A percentile compares a stretch with the other conserved stretches of the same genome.
These are phyloP conservation scores for Phalera bucephala DNA, from an alignment of 2,888 invertebrate genomes.

Conservation along the genomic window DNA sequence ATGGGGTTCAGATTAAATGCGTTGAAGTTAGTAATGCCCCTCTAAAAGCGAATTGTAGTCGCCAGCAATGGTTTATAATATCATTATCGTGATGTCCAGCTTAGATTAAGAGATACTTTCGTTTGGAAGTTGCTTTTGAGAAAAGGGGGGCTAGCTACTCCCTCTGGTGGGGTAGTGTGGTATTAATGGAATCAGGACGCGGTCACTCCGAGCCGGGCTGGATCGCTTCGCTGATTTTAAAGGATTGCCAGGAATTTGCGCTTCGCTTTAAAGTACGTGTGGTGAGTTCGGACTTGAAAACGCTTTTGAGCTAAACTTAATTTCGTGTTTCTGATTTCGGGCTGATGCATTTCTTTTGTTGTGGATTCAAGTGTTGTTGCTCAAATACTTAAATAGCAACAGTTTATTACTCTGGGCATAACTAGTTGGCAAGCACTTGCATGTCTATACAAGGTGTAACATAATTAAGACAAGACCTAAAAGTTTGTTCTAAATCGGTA, in stretches of 20 bases:
- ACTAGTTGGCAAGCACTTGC: no score
- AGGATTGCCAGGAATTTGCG: constrained; percentile 60
- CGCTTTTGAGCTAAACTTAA: constrained; percentile 48
- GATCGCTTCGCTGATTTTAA: constrained; percentile 61
- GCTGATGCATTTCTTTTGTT: constrained; percentile 15
- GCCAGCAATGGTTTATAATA: constrained; percentile 70
- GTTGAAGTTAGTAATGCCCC: constrained; percentile 66
- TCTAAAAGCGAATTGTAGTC: constrained; percentile 77
- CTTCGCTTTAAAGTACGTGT: constrained; percentile 50
- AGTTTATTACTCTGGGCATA: no score
- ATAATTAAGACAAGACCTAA: no score
- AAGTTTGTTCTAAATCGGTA: no score
- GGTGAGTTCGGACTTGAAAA: constrained; percentile 49
- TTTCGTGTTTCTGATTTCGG: constrained; percentile 29
- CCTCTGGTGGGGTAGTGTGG: constrained; percentile 23
- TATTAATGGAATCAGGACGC: constrained; percentile 65
- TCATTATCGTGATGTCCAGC: constrained; percentile 69
- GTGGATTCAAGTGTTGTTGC: no score
- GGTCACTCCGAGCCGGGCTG: constrained; percentile 51
- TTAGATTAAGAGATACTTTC: constrained; percentile 70
- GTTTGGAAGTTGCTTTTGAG: constrained; percentile 38
- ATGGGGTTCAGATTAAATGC: constrained; percentile 69
- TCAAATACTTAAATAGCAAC: no score
- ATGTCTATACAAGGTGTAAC: no score
- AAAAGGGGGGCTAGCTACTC: constrained; percentile 32